Percentiles rank a stretch among this genome's conserved stretches.
Conservation (phyloP, 2,113 vertebrate species). For the Myrmophylax atrothorax region DNA sequence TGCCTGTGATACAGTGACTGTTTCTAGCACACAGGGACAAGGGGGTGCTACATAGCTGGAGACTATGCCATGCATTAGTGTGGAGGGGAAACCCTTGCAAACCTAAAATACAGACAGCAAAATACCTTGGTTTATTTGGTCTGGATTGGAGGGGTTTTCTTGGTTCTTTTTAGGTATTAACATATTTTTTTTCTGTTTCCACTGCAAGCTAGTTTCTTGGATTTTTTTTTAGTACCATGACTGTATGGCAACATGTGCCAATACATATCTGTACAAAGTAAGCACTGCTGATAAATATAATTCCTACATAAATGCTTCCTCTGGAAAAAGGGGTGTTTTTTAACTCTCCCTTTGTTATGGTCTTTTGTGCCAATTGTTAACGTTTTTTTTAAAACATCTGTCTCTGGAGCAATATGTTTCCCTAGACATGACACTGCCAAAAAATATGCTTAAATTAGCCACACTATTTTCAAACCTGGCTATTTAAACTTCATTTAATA, state of each 20-base stretch:
- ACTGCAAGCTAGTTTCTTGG: background rate
- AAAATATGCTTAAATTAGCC: background rate
- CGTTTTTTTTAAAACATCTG: background rate
- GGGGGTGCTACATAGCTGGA: background rate
- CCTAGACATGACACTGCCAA: background rate
- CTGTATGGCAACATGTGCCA: background rate
- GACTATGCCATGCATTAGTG: background rate
- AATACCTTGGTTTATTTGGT: background rate
- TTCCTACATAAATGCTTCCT: background rate
- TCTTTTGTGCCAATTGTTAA: background rate
- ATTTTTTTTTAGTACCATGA: background rate
- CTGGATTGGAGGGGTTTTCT: background rate
- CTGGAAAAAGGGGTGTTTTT: background rate
- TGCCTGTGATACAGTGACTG: background rate
- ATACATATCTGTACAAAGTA: background rate
- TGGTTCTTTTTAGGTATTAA: background rate
- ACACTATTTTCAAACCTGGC: background rate
- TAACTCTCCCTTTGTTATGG: background rate
- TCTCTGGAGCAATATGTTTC: background rate
- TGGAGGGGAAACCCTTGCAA: background rate
- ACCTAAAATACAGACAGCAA: background rate
- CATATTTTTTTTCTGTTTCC: background rate
- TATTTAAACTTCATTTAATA: background rate
- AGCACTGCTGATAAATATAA: background rate
- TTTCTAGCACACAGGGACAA: background rate